Conservation (phyloP, 35 echinoderm and acorn worm species). For the Ophioderma brevispina region DNA sequence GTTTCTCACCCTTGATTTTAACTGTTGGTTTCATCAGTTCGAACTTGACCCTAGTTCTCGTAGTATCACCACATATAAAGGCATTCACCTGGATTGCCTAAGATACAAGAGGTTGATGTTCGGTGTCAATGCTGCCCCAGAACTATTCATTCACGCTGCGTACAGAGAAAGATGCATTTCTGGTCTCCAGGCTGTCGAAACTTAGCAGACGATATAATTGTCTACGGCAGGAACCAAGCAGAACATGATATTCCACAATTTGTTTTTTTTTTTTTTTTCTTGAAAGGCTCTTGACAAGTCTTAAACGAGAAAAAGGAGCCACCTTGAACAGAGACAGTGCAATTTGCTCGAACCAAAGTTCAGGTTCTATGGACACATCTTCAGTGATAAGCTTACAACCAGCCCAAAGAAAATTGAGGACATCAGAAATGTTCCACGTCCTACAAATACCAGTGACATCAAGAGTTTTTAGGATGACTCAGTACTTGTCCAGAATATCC, state of each 20-base stretch:
- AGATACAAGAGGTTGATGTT: constrained; percentile 25
- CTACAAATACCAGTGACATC: background rate
- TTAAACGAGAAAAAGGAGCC: constrained; percentile 16
- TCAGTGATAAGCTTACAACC: constrained; percentile 23
- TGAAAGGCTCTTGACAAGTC: no score
- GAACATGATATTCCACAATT: constrained; percentile 46
- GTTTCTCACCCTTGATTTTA: constrained; percentile 37
- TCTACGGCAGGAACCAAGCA: constrained; percentile 21
- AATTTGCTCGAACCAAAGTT: constrained; percentile 11
- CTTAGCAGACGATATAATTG: constrained; percentile 81
- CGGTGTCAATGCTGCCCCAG: constrained; percentile 18
- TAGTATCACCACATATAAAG: constrained; percentile 12
- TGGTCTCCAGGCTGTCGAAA: constrained; percentile 46
- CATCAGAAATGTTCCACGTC: background rate
- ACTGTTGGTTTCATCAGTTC: constrained; percentile 22
- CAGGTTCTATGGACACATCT: constrained; percentile 51
- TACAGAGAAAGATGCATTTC: constrained; percentile 11
- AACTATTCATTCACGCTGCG: background rate
- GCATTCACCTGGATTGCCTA: background rate
- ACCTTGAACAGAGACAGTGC: constrained; percentile 53
- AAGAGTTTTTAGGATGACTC: background rate
- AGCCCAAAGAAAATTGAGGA: constrained; percentile 23
- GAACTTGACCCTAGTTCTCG: constrained; percentile 12
- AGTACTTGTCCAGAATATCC: constrained; percentile 58
- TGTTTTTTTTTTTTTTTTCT: no score